These are phyloP conservation scores for Alloplasta piceator DNA, from an alignment of 2,888 invertebrate species.

Conservation along the genomic window DNA sequence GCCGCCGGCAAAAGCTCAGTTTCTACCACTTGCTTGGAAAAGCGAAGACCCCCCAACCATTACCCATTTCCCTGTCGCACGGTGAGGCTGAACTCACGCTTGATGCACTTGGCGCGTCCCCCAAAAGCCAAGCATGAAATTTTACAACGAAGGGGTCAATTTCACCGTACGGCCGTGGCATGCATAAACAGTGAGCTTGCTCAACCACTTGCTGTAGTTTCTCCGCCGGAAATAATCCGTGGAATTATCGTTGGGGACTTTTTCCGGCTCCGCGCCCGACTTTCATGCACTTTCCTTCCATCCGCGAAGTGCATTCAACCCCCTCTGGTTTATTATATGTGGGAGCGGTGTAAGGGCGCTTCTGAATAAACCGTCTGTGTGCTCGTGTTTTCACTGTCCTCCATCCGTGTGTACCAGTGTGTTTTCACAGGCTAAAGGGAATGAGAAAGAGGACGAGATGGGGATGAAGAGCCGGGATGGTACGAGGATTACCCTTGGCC, in stretches of 20 bases:
- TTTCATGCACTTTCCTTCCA: constrained; percentile 33
- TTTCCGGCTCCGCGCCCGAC: constrained; percentile 53
- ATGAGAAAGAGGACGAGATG: constrained; percentile 12
- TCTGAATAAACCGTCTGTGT: constrained; percentile 14
- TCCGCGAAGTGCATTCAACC: constrained; percentile 40
- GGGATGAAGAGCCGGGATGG: constrained; percentile 36
- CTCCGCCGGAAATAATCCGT: constrained; percentile 69
- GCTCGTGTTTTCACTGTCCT: constrained; percentile 15
- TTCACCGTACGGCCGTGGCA: constrained; percentile 39
- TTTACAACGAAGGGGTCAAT: constrained; percentile 43
- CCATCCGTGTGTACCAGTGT: not conserved
- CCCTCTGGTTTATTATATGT: constrained; percentile 33
- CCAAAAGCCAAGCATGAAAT: constrained; percentile 21
- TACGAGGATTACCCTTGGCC: constrained; percentile 54
- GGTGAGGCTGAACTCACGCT: constrained; percentile 45
- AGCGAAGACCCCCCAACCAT: constrained; percentile 31
- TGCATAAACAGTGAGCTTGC: constrained; percentile 34
- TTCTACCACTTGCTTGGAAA: constrained; percentile 54
- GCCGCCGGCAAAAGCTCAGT: constrained; percentile 54
- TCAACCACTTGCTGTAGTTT: constrained; percentile 65
- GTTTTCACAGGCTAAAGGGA: no score
- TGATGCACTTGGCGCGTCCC: constrained; percentile 13
- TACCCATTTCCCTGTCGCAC: constrained; percentile 17
- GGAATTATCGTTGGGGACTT: constrained; percentile 67
- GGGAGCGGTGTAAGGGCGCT: constrained; percentile 7